Evolutionary conservation across 1,140 invertebrate genomes (phyloP).

Genomic region (Brachystomella parvula): DNA sequence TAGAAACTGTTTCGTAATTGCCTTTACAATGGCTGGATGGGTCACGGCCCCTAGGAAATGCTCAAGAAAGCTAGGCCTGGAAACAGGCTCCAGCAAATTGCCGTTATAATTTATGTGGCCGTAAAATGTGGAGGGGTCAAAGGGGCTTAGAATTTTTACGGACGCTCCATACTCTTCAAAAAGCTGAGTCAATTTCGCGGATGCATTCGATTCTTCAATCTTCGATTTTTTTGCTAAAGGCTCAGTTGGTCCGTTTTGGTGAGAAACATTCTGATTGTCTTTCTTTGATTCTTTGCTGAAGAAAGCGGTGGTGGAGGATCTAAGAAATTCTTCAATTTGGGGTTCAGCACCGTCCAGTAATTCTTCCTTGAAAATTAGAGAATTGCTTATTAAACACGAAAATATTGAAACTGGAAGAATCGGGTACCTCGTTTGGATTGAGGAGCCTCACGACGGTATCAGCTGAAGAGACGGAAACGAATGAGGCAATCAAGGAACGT

Average conservation of each 20-base stretch:
- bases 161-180: not conserved
- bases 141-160: not conserved
- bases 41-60: not conserved
- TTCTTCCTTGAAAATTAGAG: constrained; percentile 27
- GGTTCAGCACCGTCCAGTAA: constrained; percentile 23
- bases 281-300: not conserved
- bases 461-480: constrained; percentile 20
- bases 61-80: not conserved
- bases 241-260: no score
- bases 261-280: no score
- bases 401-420: not conserved
- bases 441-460: constrained; percentile 24
- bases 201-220: not conserved
- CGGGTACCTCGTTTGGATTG: constrained; percentile 38
- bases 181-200: not conserved
- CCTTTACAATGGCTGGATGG: not conserved
- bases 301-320: constrained; percentile 11
- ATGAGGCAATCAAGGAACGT: constrained; percentile 28
- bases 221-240: not conserved
- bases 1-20: not conserved
- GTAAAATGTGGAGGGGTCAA: not conserved
- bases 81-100: not conserved
- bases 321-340: constrained; percentile 20
- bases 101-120: not conserved
- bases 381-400: not conserved